Evolutionary conservation across 2,113 vertebrate genomes (phyloP), one percentile per base, ranked within the genome.

Genomic region (Dicaeum eximium): DNA sequence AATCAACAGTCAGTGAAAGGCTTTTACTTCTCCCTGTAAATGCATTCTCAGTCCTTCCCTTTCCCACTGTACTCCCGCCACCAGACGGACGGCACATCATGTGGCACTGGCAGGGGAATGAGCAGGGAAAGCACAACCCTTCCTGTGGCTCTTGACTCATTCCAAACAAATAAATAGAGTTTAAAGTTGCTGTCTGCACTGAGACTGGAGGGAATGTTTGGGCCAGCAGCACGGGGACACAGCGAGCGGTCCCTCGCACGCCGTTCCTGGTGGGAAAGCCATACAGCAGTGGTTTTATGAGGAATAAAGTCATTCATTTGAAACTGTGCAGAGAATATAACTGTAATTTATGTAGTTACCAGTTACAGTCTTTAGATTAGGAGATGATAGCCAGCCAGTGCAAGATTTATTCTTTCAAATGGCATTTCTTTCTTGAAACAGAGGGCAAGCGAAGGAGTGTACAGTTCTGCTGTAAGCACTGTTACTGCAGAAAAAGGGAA

Each of bases 61-160:
- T 74, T 66, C 60, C 73, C 22, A 2, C 81, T 50, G 54, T 85
- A 77, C 71, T 93, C 83, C 93, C 85, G 81, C 92, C 97, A 96
- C 91, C 95, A 97, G 93, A 95, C 77, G 79, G 93, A 97, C 67
- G 90, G 60, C 50, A 90, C 74, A 66, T 40, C 30, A 38, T 79
- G 54, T n/a, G 92, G 90, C 62, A 82, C 74, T 83, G 10, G 0
- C 54, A 30, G 66, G 42, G 48, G 92, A 90, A 50, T 15, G 28
- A 31, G 22, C 27, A 66, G 67, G 13, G 61, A 86, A 85, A 88
- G 28, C 67, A 80, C 51, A 58, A 30, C 21, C 44, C 28, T 35
- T 48, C 20, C 2, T 33, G 79, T 1, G 4, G 61, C n/a, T 84
- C 91, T 44, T 5, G 8, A 15, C 60, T 77, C 56, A 11, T 60